Evolutionary conservation across 2,797 vertebrate species (phyloP), one percentile per base, ranked within the genome.

Genomic region (Acanthurus lineatus): DNA sequence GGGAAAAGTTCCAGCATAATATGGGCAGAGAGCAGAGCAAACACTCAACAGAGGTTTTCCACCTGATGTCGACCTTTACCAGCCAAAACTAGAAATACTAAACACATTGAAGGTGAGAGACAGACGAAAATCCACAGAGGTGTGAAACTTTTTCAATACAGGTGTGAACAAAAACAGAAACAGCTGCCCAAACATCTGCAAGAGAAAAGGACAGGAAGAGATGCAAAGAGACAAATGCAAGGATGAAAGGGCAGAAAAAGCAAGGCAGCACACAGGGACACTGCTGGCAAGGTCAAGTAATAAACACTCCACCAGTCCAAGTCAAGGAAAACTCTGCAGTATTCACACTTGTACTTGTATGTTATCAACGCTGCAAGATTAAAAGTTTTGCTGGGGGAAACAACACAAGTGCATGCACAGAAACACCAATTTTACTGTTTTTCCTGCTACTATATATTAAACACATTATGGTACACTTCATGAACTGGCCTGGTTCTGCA

Each of bases 201-300:
- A 61, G 47, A 65, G 22, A 83, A 61, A 73, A 65, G 35, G 32
- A 81, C 65, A 85, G 73, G 73, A 86, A 78, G 69, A 59, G n/a
- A 14, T 51, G 45, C 10, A 32, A 71, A 54, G 38, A 49, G 51
- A 51, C 32, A 65, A 52, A 71, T n/a, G 5, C 28, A 57, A 54
- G 32, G 74, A 79, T 60, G 62, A 76, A 69, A 84, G 72, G 70
- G 71, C 25, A 66, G 15, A 49, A 57, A 48, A 63, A 54, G 19
- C 40, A 25, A 65, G 51, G 58, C n/a, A 52, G 63, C 28, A 73
- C 68, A 63, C 49, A 22, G 54, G 54, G 75, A 77, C 67, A 51
- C 16, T 14, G 28, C 75, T 70, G 61, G 15, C 49, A 38, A 75
- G 60, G 69, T 69, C 52, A 17, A 59, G 73, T 38, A n/a, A 57